Base-by-base conservation (phyloP, 2,797 vertebrate genomes). In the Tauraco hartlaubi region DNA sequence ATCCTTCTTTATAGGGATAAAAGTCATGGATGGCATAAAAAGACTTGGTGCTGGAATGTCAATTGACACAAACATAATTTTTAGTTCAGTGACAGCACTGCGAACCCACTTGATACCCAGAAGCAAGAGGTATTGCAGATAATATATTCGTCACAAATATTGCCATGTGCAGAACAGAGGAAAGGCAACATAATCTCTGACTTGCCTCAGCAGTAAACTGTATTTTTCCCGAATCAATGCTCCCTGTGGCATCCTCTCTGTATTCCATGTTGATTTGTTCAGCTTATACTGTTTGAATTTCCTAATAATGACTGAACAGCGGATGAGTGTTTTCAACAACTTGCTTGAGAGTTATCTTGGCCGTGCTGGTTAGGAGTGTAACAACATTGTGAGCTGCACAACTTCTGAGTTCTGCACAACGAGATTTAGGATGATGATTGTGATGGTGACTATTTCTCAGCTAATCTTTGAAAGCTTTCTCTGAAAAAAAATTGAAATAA, bases 391-490 rank as follows among this genome's bases (percentile, higher is more conserved):
- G 51, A 89, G 71, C 29, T 28, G 48, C 43, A 26, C 74, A 63
- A 20, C 64, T 90, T 96, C 74, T 77, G 86, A 94, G 92, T 48
- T 73, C 56, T 68, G 33, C 26, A 17, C 22, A 51, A 73, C 0
- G 1, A 92, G 90, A 90, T 93, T 85, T 37, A 39, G 52, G 62
- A 97, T 89, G 96, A 97, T 93, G 97, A 98, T 95, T 97, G 97
- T 92, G 97, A 98, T 87, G 96, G 97, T 88, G 96, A 97, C 97
- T 97, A 96, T 97, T 92, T 98, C 90, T 96, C 96, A 93, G 88
- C 94, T 99, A 98, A 99, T 99, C 98, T 99, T 98, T 97, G 98
- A 98, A 99, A 98, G 97, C 97, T 98, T 98, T 98, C 97, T 97
- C 97, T 98, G 98, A 97, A 97, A 98, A 98, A 98, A 91, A 96